These are phyloP conservation scores for Apis mellifera DNA, from an alignment of 1,140 invertebrate species.

Conservation along the genomic window DNA sequence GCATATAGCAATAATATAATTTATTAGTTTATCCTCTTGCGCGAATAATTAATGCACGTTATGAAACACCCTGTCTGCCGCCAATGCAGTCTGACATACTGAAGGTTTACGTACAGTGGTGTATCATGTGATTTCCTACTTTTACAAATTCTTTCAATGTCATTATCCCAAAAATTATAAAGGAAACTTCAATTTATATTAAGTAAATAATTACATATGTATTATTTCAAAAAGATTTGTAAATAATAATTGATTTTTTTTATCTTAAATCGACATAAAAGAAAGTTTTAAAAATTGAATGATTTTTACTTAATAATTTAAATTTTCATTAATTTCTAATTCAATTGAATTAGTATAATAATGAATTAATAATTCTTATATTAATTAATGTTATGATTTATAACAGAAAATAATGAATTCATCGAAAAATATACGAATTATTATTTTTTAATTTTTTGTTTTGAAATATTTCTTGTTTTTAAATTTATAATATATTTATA, in stretches of 20 bases:
- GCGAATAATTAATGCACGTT: constrained; percentile 48
- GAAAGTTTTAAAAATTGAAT: neutral
- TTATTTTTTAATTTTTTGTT: too few relatives aligned
- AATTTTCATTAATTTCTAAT: too few relatives aligned
- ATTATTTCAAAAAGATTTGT: neutral
- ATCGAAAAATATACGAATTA: neutral
- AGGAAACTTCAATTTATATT: neutral
- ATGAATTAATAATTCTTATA: too few relatives aligned
- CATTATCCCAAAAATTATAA: neutral
- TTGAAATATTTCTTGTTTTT: too few relatives aligned
- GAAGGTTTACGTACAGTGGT: constrained; percentile 36
- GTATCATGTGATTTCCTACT: constrained; percentile 18
- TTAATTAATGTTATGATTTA: neutral
- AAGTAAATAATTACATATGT: neutral
- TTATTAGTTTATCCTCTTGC: constrained; percentile 23
- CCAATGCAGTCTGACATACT: constrained; percentile 23
- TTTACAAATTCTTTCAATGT: neutral
- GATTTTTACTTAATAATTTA: neutral
- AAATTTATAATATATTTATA: neutral
- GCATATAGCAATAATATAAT: neutral
- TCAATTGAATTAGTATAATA: too few relatives aligned
- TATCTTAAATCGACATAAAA: neutral
- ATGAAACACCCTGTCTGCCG: constrained; percentile 41
- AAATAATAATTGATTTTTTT: neutral
- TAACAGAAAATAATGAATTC: neutral